Base-by-base conservation (phyloP, 2,797 vertebrate genomes). In the Zenarchopterus dispar region DNA sequence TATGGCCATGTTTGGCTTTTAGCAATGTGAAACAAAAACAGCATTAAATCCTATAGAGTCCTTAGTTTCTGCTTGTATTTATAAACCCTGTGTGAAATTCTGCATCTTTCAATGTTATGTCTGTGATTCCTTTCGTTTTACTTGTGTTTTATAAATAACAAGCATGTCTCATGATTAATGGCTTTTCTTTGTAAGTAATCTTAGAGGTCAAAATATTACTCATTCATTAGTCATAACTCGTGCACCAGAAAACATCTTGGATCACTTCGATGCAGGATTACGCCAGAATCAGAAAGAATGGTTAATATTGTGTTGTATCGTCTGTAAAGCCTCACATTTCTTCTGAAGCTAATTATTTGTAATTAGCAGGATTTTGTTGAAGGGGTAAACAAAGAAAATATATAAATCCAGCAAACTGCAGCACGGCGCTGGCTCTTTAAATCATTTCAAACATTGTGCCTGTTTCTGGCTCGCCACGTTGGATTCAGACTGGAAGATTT, bases 231-330 rank as follows among this genome's bases (percentile, higher is more conserved):
- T 85, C 50, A 84, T 63, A 70, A 82, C n/a, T 65, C 70, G 51
- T 2, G 2, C 22, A 70, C 56, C 44, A 55, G 33, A 58, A 71
- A 67, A 62, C 44, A 78, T 80, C 28, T 67, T 60, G 54, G 63
- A 59, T 31, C 17, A 4, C 36, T 49, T 59, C 51, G 56, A 56
- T 68, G 61, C 50, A 67, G 45, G 66, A 73, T 66, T 33, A 82
- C 36, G 45, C 75, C 53, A 19, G 46, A 88, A 89, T 92, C 81
- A 90, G 88, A 89, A 79, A 78, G 72, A 92, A 93, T 92, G 57
- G 54, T 73, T 88, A 81, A 90, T 84, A 71, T 22, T 43, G 53
- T 36, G 54, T 74, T 70, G 51, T 76, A 78, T 78, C 65, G 70
- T 75, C 71, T 54, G 41, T 2, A 8, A 15, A 43, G 58, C 72